Evolutionary conservation across 1,140 invertebrate species (phyloP), one percentile per base, ranked within the genome.

Genomic region (Ladona fulva): DNA sequence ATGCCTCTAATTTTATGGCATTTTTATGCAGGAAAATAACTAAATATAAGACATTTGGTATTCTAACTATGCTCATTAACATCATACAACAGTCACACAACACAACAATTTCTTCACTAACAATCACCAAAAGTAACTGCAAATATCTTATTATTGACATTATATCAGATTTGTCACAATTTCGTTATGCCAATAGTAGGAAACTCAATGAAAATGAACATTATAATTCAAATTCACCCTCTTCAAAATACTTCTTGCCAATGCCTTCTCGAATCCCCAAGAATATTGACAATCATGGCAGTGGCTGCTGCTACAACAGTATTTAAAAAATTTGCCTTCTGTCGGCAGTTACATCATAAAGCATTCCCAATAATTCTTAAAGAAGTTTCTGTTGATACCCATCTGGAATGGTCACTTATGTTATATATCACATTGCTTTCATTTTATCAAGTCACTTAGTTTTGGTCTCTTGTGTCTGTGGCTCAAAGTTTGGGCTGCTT

Each of bases 51-150:
- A 66, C 52, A 66, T 66, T 66, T 66, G 52, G 52, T 66, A 66
- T 66, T 12, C 52, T 66, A 66, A 3, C 52, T 66, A 66, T 66
- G 75, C 75, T 76, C 12, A 29, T 37, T 29, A 42, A 76, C 75
- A 76, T 42, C 42, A 42, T 76, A 76, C 75, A 76, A 76, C 75
- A 76, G 75, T 76, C 25, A 37, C 22, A 37, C 25, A 76, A 76
- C 75, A 76, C 25, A 76, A n/a, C 25, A 29, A 66, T 66, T 66
- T 66, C 29, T 66, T 66, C 52, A 76, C 25, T 76, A 76, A 29
- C 25, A 76, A 76, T 76, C 75, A 76, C 75, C 75, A 76, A 76
- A 76, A 76, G 25, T 76, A 76, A 76, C 75, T 76, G 75, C 75
- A 76, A 76, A 76, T 76, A 76, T 76, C 75, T 76, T 42, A 22